These are phyloP conservation scores for Bostrychus sinensis DNA, from an alignment of 2,113 vertebrate species.

Conservation along the genomic window DNA sequence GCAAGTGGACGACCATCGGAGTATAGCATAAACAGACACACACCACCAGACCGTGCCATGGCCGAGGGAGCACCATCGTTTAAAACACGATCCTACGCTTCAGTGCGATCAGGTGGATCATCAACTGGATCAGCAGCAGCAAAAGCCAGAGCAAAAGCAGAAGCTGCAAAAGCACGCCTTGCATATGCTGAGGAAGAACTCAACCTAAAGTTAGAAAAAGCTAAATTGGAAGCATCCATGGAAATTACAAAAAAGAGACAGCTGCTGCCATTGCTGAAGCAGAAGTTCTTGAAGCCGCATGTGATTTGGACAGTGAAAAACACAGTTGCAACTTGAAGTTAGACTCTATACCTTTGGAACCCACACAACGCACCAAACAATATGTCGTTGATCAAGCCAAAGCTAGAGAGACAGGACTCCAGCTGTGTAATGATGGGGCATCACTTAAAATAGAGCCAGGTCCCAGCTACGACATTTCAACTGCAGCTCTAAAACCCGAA, in stretches of 20 bases:
- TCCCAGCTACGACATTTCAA: neutral
- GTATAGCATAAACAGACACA: neutral
- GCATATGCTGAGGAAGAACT: constrained; percentile 13
- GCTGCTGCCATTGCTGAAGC: constrained; percentile 22
- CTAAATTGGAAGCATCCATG: constrained; percentile 22
- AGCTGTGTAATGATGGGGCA: neutral
- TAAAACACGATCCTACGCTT: neutral
- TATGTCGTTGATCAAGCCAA: constrained; percentile 5
- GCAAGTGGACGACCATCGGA: too few species aligned
- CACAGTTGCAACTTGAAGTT: constrained; percentile 9
- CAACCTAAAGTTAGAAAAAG: constrained; percentile 2
- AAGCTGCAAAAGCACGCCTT: constrained; percentile 21
- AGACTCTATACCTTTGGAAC: neutral
- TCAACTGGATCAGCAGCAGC: constrained; percentile 12
- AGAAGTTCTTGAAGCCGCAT: constrained; percentile 20
- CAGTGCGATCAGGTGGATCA: neutral
- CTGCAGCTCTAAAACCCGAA: constrained; percentile 25
- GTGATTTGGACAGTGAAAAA: constrained; percentile 6
- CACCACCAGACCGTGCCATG: too few species aligned
- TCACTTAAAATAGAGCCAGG: neutral
- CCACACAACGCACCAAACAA: neutral
- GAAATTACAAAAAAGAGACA: constrained; percentile 12
- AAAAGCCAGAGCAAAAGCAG: constrained; percentile 25
- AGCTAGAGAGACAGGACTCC: neutral
- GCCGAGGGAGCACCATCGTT: neutral